Conservation (phyloP, 2,113 vertebrate species). For the Ameiurus melas region DNA sequence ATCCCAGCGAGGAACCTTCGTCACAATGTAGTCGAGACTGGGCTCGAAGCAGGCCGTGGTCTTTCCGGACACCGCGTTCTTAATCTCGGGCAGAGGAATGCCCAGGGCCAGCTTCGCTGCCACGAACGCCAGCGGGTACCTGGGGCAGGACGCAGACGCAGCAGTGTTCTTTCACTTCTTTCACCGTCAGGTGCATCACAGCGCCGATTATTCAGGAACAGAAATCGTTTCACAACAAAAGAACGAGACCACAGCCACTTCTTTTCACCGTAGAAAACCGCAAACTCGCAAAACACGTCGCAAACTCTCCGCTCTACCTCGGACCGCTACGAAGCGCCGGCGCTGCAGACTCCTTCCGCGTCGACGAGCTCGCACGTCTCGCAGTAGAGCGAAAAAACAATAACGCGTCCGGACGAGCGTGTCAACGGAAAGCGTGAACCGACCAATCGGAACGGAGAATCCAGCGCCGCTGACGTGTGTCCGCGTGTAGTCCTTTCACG, state of each 20-base stretch:
- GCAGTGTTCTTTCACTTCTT: background rate
- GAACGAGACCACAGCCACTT: background rate
- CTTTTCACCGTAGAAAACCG: too few relatives aligned
- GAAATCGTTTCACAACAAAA: background rate
- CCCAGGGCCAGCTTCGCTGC: conserved; percentile 92
- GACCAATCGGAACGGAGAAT: background rate
- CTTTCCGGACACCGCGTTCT: conserved; percentile 87
- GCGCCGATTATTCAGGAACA: background rate
- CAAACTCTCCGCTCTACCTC: background rate
- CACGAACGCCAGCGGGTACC: conserved; percentile 92
- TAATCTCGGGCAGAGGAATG: conserved; percentile 89
- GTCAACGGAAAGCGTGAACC: too few relatives aligned
- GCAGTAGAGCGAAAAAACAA: too few relatives aligned
- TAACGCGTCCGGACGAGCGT: too few relatives aligned
- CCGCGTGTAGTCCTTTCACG: too few relatives aligned
- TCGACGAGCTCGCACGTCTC: background rate
- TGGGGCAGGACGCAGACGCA: conserved; percentile 51
- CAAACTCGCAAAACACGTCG: too few relatives aligned
- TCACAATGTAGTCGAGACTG: conserved; percentile 92
- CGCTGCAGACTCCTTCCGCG: background rate
- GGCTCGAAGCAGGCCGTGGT: conserved; percentile 96
- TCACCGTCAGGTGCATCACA: too few relatives aligned
- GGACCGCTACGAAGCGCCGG: too few relatives aligned
- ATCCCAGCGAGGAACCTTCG: conserved; percentile 95
- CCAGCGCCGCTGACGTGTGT: too few relatives aligned